These are phyloP conservation scores for Acanthococcus lagerstroemiae DNA, from an alignment of 2,888 invertebrate genomes.

Conservation along the genomic window DNA sequence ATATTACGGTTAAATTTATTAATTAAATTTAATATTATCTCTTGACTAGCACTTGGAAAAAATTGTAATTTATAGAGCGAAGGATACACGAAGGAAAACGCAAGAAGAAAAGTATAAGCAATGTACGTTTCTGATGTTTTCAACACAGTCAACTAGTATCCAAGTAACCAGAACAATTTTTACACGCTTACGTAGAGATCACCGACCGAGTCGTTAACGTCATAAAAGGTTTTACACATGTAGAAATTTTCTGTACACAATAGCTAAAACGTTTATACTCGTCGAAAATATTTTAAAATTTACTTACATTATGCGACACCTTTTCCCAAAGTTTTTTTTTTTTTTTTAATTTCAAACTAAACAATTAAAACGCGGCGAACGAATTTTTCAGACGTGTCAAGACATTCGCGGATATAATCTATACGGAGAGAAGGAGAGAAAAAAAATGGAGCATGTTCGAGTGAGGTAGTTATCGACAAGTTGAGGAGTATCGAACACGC, in stretches of 20 bases:
- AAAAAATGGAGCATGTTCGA: neutral
- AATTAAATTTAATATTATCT: neutral
- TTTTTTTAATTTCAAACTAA: too few species aligned
- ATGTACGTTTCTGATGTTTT: neutral
- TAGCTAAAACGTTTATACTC: neutral
- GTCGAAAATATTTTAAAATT: neutral
- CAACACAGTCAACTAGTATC: neutral
- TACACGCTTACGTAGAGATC: neutral
- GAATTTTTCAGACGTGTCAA: too few species aligned
- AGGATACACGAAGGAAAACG: neutral
- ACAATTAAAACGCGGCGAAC: too few species aligned
- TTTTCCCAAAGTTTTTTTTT: neutral
- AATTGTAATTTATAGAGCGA: slow-evolving; percentile 10
- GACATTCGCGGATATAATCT: too few species aligned
- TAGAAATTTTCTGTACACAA: neutral
- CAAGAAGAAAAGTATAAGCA: neutral
- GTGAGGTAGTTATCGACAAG: slow-evolving; percentile 6
- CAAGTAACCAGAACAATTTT: neutral
- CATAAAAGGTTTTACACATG: neutral
- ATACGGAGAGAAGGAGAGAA: neutral
- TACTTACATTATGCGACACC: neutral
- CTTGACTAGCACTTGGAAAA: slow-evolving; percentile 11
- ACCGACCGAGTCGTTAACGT: neutral
- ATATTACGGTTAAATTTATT: neutral
- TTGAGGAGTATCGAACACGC: neutral